Base-by-base conservation (phyloP, 2,888 invertebrate species). In the Ferrisia virgata region DNA sequence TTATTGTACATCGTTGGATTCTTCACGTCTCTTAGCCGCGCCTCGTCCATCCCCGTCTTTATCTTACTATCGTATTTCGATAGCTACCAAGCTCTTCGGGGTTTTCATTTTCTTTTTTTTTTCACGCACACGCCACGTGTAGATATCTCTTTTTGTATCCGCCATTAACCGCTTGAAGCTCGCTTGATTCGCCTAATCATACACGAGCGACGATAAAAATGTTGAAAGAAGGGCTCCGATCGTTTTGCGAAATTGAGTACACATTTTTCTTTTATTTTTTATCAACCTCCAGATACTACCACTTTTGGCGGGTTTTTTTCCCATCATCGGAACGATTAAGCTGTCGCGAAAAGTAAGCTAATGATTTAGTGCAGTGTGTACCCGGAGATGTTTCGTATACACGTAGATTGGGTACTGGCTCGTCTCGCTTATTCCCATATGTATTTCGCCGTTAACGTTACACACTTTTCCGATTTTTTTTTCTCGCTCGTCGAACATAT, bases 1-100 rank as follows among this genome's bases (percentile, higher is more conserved):
- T 64, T 64, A 64, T 64, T 64, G 58, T 64, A n/a, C 58, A 25
- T 28, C 58, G 58, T 64, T 64, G n/a, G n/a, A n/a, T n/a, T n/a
- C n/a, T n/a, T n/a, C n/a, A n/a, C n/a, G n/a, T n/a, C n/a, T n/a
- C n/a, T n/a, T n/a, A n/a, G n/a, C n/a, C 13, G 28, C 5, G 43
- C 25, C 58, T 28, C 0, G 0, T 18, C 18, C 5, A 18, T 18
- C 18, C n/a, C 1, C 3, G 18, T 18, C n/a, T 15, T 43, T 43
- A 3, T 15, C 43, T 0, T 13, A 15, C 43, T 43, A 43, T 43
- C 43, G 18, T 18, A 47, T 47, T 47, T 47, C 18, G 18, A 18
- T 47, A 47, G 6, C n/a, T n/a, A n/a, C n/a, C n/a, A n/a, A n/a
- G n/a, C n/a, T n/a, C n/a, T n/a, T n/a, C n/a, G n/a, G n/a, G n/a